A percentile compares a stretch with the other conserved stretches of the same genome.
These are phyloP conservation scores for Chydorus sphaericus DNA, from an alignment of 2,888 invertebrate species.

Conservation along the genomic window DNA sequence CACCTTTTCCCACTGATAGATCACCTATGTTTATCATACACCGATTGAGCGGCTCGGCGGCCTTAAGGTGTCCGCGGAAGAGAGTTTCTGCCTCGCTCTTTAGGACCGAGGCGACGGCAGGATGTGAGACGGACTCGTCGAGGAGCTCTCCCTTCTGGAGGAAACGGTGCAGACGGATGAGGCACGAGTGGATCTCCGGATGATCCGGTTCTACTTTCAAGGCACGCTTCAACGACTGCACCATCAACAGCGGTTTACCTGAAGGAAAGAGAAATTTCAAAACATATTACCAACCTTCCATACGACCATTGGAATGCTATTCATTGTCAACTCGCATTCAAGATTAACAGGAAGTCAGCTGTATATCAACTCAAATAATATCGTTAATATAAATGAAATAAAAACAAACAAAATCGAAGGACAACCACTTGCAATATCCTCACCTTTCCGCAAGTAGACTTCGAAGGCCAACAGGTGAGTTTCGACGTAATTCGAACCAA, in stretches of 20 bases:
- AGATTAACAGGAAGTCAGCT: no score
- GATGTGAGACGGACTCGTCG: slow-evolving; percentile 27
- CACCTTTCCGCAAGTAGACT: slow-evolving; percentile 91
- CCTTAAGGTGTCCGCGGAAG: slow-evolving; percentile 34
- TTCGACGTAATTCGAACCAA: slow-evolving; percentile 77
- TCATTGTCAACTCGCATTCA: no score
- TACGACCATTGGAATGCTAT: no score
- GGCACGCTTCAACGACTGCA: slow-evolving; percentile 87
- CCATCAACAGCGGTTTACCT: slow-evolving; percentile 84
- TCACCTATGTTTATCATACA: no score
- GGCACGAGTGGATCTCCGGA: slow-evolving; percentile 72
- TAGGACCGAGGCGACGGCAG: slow-evolving; percentile 37
- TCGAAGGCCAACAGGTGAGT: slow-evolving; percentile 96
- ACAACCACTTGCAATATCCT: no score
- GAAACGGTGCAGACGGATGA: slow-evolving; percentile 48
- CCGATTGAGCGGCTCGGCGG: slow-evolving; percentile 45
- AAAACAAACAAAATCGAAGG: neutral
- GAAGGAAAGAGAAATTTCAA: no score
- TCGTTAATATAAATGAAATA: no score
- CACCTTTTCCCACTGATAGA: no score
- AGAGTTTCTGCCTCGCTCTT: slow-evolving; percentile 37
- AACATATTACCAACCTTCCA: no score
- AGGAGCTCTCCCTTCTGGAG: slow-evolving; percentile 33
- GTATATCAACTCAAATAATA: no score
- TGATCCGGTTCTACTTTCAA: slow-evolving; percentile 53